Evolutionary conservation across 1,140 invertebrate species (phyloP).

Genomic region (Zaprionus capensis): DNA sequence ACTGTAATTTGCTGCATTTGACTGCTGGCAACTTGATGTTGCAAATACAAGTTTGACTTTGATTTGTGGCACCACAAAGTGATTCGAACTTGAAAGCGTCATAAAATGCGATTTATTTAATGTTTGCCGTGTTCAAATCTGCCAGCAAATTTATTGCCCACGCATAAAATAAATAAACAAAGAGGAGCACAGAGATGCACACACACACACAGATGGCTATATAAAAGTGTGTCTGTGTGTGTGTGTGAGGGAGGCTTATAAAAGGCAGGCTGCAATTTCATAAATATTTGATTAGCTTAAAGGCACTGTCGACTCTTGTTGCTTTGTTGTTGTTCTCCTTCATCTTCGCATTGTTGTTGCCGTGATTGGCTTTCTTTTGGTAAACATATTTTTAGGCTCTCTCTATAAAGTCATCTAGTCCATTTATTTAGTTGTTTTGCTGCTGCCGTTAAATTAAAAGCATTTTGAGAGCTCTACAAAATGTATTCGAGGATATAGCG

Average conservation of each 20-base stretch:
- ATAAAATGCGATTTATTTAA: constrained; percentile 51
- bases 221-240: constrained; percentile 4
- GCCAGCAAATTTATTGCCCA: constrained; percentile 54
- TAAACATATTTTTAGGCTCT: constrained; percentile 15
- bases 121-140: constrained; percentile 37
- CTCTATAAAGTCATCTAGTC: constrained; percentile 15
- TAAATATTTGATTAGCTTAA: constrained; percentile 78
- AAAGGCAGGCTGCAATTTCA: constrained; percentile 55
- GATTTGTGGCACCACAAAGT: constrained; percentile 32
- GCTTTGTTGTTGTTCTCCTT: constrained; percentile 5
- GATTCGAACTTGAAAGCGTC: constrained; percentile 43
- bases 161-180: constrained; percentile 56
- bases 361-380: constrained; percentile 23
- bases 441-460: constrained; percentile 36
- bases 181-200: not conserved
- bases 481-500: constrained; percentile 14
- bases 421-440: constrained; percentile 8
- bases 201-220: constrained; percentile 3
- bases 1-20: not conserved
- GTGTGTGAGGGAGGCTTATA: constrained; percentile 23
- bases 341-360: constrained; percentile 3
- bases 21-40: not conserved
- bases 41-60: constrained; percentile 18
- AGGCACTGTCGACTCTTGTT: constrained; percentile 48
- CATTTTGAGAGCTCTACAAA: constrained; percentile 36